Evolutionary conservation across 2,797 vertebrate genomes (phyloP).

Genomic region (Hafferia zeledoni): DNA sequence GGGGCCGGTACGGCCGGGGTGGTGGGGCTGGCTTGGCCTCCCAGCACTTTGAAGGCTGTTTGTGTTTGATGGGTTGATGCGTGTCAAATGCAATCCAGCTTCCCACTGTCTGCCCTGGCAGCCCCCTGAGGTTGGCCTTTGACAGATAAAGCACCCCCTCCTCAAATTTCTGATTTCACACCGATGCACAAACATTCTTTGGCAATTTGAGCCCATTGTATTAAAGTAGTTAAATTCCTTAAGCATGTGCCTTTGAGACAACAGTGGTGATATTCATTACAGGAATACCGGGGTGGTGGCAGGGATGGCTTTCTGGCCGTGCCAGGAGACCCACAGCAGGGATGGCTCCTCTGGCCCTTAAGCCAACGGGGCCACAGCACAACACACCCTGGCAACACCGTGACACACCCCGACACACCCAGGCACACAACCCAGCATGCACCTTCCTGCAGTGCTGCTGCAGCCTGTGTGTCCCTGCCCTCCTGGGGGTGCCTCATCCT

Average conservation of each 20-base stretch:
- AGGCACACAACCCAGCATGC: no score
- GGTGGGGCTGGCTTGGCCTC: neutral
- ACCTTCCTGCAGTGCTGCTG: neutral
- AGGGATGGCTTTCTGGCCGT: neutral
- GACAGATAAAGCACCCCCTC: conserved; percentile 64
- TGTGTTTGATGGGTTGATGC: conserved; percentile 72
- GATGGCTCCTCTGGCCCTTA: fast-evolving
- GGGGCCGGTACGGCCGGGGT: neutral
- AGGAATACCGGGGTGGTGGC: neutral
- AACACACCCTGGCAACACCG: no score
- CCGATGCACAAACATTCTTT: conserved; percentile 65
- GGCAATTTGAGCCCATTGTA: conserved; percentile 71
- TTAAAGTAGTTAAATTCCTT: conserved; percentile 66
- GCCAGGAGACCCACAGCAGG: neutral
- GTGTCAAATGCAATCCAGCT: conserved; percentile 75
- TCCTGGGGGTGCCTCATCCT: neutral
- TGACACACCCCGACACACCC: no score
- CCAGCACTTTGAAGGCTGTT: conserved; percentile 67
- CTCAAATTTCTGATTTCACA: conserved; percentile 73
- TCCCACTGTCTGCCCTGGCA: conserved; percentile 69
- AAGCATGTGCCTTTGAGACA: conserved; percentile 46
- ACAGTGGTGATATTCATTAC: conserved; percentile 1
- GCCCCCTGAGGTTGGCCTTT: conserved; percentile 71
- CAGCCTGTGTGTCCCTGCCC: fast-evolving
- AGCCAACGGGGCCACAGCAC: fast-evolving